phyloP scores from a whole-genome alignment of 2,797 vertebrate species.

The Melanogrammus aeglefinus region DNA sequence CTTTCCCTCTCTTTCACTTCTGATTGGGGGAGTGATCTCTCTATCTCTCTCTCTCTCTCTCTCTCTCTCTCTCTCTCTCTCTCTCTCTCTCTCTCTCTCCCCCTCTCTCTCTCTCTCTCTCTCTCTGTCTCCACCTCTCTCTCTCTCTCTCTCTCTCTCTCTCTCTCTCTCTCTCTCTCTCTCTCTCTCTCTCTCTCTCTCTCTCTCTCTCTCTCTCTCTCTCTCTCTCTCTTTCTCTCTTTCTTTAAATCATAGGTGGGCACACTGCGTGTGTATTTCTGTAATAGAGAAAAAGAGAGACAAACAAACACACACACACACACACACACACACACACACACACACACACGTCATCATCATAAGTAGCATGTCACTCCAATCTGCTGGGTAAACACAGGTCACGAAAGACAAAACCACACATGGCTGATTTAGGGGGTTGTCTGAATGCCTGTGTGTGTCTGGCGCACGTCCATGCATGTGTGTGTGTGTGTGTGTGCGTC shows the following conservation, averaged over 20 bases:
- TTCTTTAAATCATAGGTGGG: neutral
- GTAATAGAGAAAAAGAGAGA: slow-evolving; percentile 4
- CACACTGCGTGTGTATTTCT: slow-evolving; percentile 4
- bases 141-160: neutral
- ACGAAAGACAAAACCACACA: slow-evolving; percentile 56
- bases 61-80: slow-evolving; percentile 11
- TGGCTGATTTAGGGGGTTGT: slow-evolving; percentile 28
- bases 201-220: slow-evolving; percentile 12
- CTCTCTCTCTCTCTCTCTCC: slow-evolving; percentile 13
- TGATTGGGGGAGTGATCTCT: slow-evolving; percentile 26
- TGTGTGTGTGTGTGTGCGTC: too few relatives aligned
- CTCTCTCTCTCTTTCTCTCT: slow-evolving; percentile 1
- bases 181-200: slow-evolving; percentile 10
- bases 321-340: neutral
- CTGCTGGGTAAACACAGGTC: slow-evolving; percentile 58
- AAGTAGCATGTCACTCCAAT: slow-evolving; percentile 46
- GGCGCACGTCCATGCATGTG: too few relatives aligned
- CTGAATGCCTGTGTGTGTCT: too few relatives aligned
- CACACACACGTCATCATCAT: too few relatives aligned
- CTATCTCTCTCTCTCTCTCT: neutral
- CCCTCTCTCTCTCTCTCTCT: neutral
- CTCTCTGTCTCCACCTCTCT: too few relatives aligned
- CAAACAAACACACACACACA: neutral
- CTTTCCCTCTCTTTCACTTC: neutral
- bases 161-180: slow-evolving; percentile 13